phyloP scores from a whole-genome alignment of 2,888 invertebrate genomes.

The Acanthacorydalis orientalis region DNA sequence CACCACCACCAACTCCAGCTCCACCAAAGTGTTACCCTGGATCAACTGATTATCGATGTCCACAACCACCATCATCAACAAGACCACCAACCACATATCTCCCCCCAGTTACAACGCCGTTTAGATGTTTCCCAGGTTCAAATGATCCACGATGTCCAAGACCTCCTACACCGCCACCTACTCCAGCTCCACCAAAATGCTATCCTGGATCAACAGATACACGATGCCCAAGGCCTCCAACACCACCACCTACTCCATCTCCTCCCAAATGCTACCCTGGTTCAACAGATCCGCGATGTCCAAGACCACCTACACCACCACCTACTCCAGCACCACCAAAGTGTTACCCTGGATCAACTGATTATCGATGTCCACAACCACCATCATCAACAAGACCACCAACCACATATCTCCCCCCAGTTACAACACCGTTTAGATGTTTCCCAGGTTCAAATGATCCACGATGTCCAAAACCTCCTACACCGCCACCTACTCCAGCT shows the following conservation, averaged over 20 bases:
- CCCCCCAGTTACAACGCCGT: slow-evolving; percentile 9
- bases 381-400: slow-evolving; percentile 17
- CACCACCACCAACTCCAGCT: slow-evolving; percentile 14
- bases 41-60: slow-evolving; percentile 20
- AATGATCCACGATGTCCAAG: slow-evolving; percentile 17
- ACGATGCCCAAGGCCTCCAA: slow-evolving; percentile 15
- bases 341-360: slow-evolving; percentile 17
- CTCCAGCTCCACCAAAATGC: slow-evolving; percentile 22
- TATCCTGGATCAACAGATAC: slow-evolving; percentile 24
- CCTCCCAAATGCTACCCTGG: slow-evolving; percentile 15
- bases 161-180: slow-evolving; percentile 21
- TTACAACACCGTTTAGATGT: slow-evolving; percentile 12
- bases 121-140: slow-evolving; percentile 17
- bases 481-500: slow-evolving; percentile 12
- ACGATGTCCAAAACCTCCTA: slow-evolving; percentile 17
- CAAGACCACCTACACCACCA: slow-evolving; percentile 11
- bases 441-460: slow-evolving; percentile 20
- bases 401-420: slow-evolving; percentile 2
- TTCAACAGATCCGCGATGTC: slow-evolving; percentile 10
- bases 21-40: slow-evolving; percentile 20
- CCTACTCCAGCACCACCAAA: slow-evolving; percentile 13
- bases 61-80: slow-evolving; percentile 9
- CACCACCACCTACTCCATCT: slow-evolving; percentile 5
- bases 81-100: slow-evolving; percentile 12
- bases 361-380: slow-evolving; percentile 16